phyloP scores from a whole-genome alignment of 2,888 invertebrate species.

The Stenurella melanura region DNA sequence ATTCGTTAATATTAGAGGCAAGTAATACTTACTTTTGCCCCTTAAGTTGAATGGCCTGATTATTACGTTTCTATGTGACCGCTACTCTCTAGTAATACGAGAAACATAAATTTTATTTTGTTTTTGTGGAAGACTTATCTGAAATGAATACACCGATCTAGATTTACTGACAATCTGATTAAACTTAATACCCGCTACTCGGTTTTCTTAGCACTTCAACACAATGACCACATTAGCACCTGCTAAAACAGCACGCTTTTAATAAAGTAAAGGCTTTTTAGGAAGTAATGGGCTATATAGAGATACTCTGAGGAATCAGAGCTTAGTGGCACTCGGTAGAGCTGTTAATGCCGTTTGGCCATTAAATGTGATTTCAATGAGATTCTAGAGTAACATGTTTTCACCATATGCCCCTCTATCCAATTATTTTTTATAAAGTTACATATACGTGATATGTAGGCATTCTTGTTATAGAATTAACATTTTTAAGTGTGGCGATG shows the following conservation, averaged over 20 bases:
- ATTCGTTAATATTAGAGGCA: too few species aligned
- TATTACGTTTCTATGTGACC: too few species aligned
- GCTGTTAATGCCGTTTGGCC: not conserved
- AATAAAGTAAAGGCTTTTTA: conserved; percentile 24
- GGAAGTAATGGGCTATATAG: conserved; percentile 16
- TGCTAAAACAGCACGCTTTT: conserved; percentile 8
- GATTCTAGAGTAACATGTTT: not conserved
- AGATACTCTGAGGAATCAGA: conserved; percentile 17
- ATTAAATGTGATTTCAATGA: not conserved
- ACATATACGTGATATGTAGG: too few species aligned
- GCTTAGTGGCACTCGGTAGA: not conserved
- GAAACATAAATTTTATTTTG: not conserved
- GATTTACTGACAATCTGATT: not conserved
- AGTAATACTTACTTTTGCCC: too few species aligned
- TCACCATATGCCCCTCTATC: not conserved
- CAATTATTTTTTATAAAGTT: not conserved
- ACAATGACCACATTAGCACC: conserved; percentile 16
- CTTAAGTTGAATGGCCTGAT: too few species aligned
- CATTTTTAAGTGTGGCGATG: too few species aligned
- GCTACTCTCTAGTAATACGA: too few species aligned
- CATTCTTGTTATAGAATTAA: too few species aligned
- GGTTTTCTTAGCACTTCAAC: not conserved
- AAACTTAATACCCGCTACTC: not conserved
- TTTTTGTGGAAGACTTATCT: not conserved
- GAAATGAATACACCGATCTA: not conserved